Base-by-base conservation (phyloP, 2,888 invertebrate genomes). In the Epirrhoe tristata region DNA sequence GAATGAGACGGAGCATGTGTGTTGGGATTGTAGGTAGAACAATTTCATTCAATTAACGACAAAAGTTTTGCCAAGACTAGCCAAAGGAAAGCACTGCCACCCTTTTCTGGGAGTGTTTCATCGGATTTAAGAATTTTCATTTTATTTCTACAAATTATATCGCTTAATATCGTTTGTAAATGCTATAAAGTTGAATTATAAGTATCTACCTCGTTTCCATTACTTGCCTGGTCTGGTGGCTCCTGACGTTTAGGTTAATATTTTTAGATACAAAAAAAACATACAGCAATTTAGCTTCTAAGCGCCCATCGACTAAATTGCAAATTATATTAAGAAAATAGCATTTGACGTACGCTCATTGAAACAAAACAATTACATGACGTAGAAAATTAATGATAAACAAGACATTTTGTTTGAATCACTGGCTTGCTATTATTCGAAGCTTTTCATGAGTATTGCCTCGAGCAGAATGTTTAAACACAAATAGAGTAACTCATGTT, bases 371-470 rank as follows among this genome's bases (percentile, higher is more conserved):
- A 81, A 43, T 12, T 43, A 43, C 69, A 60, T 76, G 77, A 78
- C 77, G 72, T 76, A 74, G 73, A 75, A 78, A 81, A 82, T 80
- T 76, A 80, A 82, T 81, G 77, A 82, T 74, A 80, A 81, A 81
- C 76, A 81, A 72, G 72, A 71, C 76, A 72, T 71, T 74, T 69
- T 52, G 61, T 69, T 61, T 69, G 74, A 76, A 74, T 81, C 77
- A 72, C 66, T 82, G 74, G 81, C 75, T 73, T 81, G 74, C 80
- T 81, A 79, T 81, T 77, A 73, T 81, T 81, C 73, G 74, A 32
- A 34, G 32, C 43, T 31, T 52, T 43, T 24, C 24, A 46, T 10
- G 52, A 31, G 39, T 12, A 43, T 56, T 2, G n/a, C 14, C 32
- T 32, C 17, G 52, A 52, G 52, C 10, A 24, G 31, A 52, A 24